Base-by-base conservation (phyloP, 2,888 invertebrate species). In the Carcina quercana region DNA sequence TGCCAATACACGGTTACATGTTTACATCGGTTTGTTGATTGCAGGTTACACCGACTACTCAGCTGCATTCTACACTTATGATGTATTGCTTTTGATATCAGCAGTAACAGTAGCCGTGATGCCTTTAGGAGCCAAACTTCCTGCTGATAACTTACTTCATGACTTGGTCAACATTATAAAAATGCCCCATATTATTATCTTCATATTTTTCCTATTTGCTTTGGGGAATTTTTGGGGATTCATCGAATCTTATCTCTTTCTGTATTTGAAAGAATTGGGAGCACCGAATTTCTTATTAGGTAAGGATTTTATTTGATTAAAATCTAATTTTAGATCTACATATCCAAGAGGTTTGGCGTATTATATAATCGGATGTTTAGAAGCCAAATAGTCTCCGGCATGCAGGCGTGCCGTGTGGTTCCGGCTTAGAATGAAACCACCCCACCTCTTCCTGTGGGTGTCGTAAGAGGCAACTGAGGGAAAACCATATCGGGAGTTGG, bases 221-320 rank as follows among this genome's bases (percentile, higher is more conserved):
- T 84, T 95, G 49, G 96, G 96, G 37, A 92, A 93, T 56, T 89
- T 94, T 63, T 94, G 93, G 91, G 95, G 95, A 15, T 94, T 94
- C 68, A 93, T 95, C 34, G 95, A 96, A 68, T 93, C 93, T 30
- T 96, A 93, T 64, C 78, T 96, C 17, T 96, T 95, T 67, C 87
- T 95, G 58, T 95, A 93, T 67, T 84, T 95, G 42, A 91, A 91
- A 69, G 94, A 94, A 67, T 82, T 95, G 41, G 91, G 93, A 11
- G 93, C 94, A 29, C 92, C 93, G 0, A 94, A 92, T 68, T 93
- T 92, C 64, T 78, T 94, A 38, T 73, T 94, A 30, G 94, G 94
- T 90, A 72, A 82, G 85, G 5, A 20, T 10, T 11, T n/a, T n/a
- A n/a, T n/a, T n/a, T n/a, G n/a, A n/a, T n/a, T n/a, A n/a, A n/a